Percentiles rank a stretch among this genome's conserved stretches.
phyloP scores from a whole-genome alignment of 2,113 vertebrate species.

The Meriones unguiculatus region DNA sequence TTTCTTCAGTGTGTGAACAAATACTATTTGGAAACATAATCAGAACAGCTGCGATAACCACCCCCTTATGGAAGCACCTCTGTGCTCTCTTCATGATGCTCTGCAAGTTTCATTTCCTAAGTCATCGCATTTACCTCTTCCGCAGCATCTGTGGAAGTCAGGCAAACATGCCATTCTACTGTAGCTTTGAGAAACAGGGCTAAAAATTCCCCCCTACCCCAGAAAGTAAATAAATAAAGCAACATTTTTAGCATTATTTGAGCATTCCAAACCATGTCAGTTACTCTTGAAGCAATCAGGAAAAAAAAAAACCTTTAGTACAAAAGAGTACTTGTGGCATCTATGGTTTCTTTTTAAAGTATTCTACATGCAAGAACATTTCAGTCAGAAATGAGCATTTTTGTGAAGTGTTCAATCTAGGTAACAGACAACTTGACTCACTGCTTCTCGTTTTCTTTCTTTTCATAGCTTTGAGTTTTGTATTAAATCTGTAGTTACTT shows the following conservation, averaged over 20 bases:
- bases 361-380: neutral
- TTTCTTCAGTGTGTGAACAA: neutral
- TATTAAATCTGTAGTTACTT: neutral
- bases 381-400: constrained; percentile 8
- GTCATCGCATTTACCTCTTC: neutral
- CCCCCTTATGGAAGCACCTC: neutral
- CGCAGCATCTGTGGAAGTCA: neutral
- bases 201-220: neutral
- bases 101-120: constrained; percentile 20
- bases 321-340: neutral
- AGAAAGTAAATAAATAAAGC: neutral
- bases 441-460: neutral
- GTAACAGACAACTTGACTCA: neutral
- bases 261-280: neutral
- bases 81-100: neutral
- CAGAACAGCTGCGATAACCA: neutral
- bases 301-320: neutral
- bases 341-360: constrained; percentile 40
- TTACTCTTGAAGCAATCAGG: neutral
- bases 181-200: neutral
- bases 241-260: neutral
- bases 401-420: neutral
- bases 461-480: constrained; percentile 18
- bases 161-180: neutral
- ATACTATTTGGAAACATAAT: constrained; percentile 2